Base-by-base conservation (phyloP, 2,797 vertebrate genomes). In the Masticophis lateralis region DNA sequence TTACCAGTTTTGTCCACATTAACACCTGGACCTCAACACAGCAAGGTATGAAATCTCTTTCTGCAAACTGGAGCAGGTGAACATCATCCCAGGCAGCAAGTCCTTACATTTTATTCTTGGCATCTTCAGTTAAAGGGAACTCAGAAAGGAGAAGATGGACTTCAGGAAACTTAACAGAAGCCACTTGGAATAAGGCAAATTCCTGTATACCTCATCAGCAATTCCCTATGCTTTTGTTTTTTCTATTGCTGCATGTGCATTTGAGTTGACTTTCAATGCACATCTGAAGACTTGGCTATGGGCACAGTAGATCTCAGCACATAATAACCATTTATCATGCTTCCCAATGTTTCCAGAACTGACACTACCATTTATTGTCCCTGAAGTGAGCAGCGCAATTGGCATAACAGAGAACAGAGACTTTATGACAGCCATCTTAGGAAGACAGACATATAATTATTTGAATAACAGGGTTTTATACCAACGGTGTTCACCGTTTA, bases 381-480 rank as follows among this genome's bases (percentile, higher is more conserved):
- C 28, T 43, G n/a, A 28, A 28, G 16, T 59, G 28, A 86, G 43
- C 12, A 61, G 57, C 6, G 20, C 27, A 89, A 74, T 12, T 63
- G 47, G 6, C 69, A 37, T 53, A 27, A 79, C 16, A 43, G 22
- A 74, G 61, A 63, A 90, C 4, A 87, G 12, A 56, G 9, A 56
- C 47, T 74, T 91, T 93, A 86, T 55, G 43, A 16, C 18, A 61
- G 51, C 37, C n/a, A 37, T 25, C 2, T 93, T 43, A 79, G 16
- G 22, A 60, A 93, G 5, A 16, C 14, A 47, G 37, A 27, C 89
- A 47, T 94, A 8, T 87, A 91, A 94, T 93, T 93, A 88, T 94
- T 55, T 93, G 59, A 56, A 66, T n/a, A 51, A 32, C 86, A n/a
- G 28, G 1, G 91, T 43, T 89, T n/a, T 2, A 56, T 51, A 92